phyloP scores from a whole-genome alignment of 2,797 vertebrate genomes.

The Odontamblyopus lacepedii region DNA sequence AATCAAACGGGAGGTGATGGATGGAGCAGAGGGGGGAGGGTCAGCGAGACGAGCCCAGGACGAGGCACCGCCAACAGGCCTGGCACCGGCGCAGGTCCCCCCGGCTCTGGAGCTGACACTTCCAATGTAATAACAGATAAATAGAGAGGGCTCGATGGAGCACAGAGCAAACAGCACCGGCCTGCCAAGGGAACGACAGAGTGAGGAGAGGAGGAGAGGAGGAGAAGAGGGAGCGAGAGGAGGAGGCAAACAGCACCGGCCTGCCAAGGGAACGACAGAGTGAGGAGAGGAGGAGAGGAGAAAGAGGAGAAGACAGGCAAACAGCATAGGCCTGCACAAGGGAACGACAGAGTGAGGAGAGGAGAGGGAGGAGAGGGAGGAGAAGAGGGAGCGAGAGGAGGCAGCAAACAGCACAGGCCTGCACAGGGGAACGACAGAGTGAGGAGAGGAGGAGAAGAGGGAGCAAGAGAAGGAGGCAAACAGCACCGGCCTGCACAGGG shows the following conservation, averaged over 20 bases:
- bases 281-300: not conserved
- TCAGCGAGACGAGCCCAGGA: slow-evolving; percentile 29
- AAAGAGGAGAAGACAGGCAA: not conserved
- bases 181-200: slow-evolving; percentile 74
- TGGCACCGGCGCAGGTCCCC: slow-evolving; percentile 63
- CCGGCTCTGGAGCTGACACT: slow-evolving; percentile 76
- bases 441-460: too few relatives aligned
- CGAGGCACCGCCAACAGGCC: slow-evolving; percentile 60
- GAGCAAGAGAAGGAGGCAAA: too few relatives aligned
- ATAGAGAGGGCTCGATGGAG: slow-evolving; percentile 75
- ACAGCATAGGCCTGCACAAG: too few relatives aligned
- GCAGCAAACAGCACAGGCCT: too few relatives aligned
- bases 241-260: too few relatives aligned
- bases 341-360: not conserved
- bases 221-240: not conserved
- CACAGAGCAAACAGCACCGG: slow-evolving; percentile 80
- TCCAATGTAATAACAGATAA: slow-evolving; percentile 81
- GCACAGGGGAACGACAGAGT: too few relatives aligned
- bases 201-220: slow-evolving; percentile 48
- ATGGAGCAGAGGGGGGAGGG: slow-evolving; percentile 46
- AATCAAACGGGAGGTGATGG: slow-evolving; percentile 43
- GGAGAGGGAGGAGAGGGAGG: too few relatives aligned
- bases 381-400: not conserved
- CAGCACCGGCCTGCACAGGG: too few relatives aligned
- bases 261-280: too few relatives aligned